Base-by-base conservation (phyloP, 2,797 vertebrate genomes). In the Neosalanx taihuensis region DNA sequence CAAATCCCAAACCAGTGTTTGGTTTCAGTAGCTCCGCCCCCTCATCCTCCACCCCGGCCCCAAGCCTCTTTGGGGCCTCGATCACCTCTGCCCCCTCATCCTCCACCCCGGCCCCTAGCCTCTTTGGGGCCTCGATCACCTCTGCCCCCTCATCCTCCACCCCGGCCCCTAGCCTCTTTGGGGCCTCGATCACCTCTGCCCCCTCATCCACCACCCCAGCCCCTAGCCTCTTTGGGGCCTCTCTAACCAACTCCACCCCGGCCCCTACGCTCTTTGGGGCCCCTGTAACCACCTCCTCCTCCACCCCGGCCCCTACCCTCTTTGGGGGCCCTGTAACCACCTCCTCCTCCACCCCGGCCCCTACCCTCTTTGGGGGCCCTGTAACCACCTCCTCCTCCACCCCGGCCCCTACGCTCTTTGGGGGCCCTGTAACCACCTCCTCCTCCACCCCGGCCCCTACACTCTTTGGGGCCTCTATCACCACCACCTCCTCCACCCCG, bases 11-110 rank as follows among this genome's bases (percentile, higher is more conserved):
- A 46, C 84, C 90, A 69, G 71, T 88, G 2, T 98, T 98, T 87
- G 92, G 88, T 81, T 96, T 98, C 76, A 82, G 23, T 95, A 91
- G 90, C 84, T 68, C 91, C 15, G 83, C 93, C 37, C 84, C 91
- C 31, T 41, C 37, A 1, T 41, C 37, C 37, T 1, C 37, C 37
- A 41, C 37, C 37, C 37, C 37, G 3, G 37, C 37, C 37, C 37
- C 37, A 2, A 41, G 37, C 37, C 37, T 41, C 10, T 41, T 41
- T 41, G 37, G 37, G 37, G 37, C 6, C 10, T 12, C 37, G 0
- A 41, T 41, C 7, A 41, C 37, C 0, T 41, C 37, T 41, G 37
- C 37, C 1, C 37, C 37, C 12, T 46, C 41, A 2, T 46, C 41
- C 41, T 2, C 41, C 41, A 13, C 41, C 41, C 12, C 41, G 2